Percentiles rank a stretch among this genome's conserved stretches.
Conservation (phyloP, 2,797 vertebrate species). For the Threskiornis aethiopicus region DNA sequence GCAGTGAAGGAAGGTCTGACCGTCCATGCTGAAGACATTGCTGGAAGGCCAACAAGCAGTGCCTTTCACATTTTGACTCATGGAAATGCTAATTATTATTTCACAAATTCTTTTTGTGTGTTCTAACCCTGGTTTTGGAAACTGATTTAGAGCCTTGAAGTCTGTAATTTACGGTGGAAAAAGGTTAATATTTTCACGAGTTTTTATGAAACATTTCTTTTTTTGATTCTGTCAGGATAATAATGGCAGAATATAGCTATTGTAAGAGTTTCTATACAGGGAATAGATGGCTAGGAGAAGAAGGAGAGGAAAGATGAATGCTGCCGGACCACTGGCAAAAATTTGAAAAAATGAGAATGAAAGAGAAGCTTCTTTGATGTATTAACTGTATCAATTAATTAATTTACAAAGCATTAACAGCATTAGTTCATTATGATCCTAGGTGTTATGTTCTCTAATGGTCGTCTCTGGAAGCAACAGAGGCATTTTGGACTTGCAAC, state of each 20-base stretch:
- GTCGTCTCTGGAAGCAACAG: constrained; percentile 63
- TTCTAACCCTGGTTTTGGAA: neutral
- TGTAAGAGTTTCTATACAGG: neutral
- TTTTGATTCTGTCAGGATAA: neutral
- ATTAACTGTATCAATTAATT: neutral
- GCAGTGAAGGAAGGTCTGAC: constrained; percentile 50
- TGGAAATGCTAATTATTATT: constrained; percentile 12
- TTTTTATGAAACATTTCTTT: neutral
- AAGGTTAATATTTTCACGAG: neutral
- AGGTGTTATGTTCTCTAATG: constrained; percentile 61
- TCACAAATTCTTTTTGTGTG: neutral
- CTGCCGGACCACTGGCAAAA: neutral
- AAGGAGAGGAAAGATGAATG: neutral
- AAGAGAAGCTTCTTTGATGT: neutral
- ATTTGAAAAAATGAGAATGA: neutral
- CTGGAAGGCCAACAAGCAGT: neutral
- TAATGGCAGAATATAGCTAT: neutral
- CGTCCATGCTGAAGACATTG: neutral
- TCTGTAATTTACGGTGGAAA: neutral
- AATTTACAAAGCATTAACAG: neutral
- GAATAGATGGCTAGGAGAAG: neutral
- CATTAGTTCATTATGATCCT: neutral
- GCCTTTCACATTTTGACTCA: rapidly evolving
- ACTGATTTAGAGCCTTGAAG: neutral
- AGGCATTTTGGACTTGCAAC: constrained; percentile 45